These are phyloP conservation scores for Drosophila neocordata DNA, from an alignment of 1,140 invertebrate species.

Conservation along the genomic window DNA sequence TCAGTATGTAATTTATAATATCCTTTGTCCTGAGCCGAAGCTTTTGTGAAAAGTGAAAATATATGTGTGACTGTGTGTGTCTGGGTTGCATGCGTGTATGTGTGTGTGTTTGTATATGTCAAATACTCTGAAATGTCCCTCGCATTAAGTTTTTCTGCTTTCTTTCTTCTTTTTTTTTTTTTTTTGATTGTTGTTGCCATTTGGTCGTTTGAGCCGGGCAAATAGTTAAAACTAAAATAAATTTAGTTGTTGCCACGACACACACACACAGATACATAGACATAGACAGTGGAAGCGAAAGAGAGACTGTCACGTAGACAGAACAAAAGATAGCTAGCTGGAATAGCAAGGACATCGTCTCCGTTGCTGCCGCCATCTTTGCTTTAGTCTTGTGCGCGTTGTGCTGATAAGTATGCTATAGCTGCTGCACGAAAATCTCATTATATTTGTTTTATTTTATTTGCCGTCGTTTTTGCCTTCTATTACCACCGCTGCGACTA, in stretches of 20 bases:
- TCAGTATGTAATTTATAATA: conserved; percentile 79
- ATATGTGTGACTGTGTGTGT: conserved; percentile 27
- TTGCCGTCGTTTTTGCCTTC: conserved; percentile 65
- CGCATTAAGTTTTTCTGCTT: conserved; percentile 45
- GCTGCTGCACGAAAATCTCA: conserved; percentile 69
- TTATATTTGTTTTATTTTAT: conserved; percentile 81
- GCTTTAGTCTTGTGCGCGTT: conserved; percentile 23
- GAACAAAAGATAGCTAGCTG: conserved; percentile 63
- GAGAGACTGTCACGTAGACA: conserved; percentile 23
- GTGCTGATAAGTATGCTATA: conserved; percentile 76
- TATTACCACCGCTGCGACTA: conserved; percentile 35
- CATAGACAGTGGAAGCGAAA: background rate
- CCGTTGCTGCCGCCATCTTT: conserved; percentile 61
- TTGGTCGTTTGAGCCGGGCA: conserved; percentile 62
- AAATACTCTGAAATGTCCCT: conserved; percentile 34
- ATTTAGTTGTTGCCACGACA: conserved; percentile 67
- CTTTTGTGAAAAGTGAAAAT: conserved; percentile 79
- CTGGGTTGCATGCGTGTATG: conserved; percentile 42
- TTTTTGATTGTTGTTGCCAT: conserved; percentile 15
- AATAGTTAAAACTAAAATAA: conserved; percentile 81
- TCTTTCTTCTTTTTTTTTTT: background rate
- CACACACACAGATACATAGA: conserved; percentile 13
- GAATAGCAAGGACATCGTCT: background rate
- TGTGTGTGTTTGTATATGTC: conserved; percentile 55
- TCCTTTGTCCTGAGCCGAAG: conserved; percentile 63